Conservation (phyloP, 2,888 invertebrate genomes). For the Siphlonurus alternatus region DNA sequence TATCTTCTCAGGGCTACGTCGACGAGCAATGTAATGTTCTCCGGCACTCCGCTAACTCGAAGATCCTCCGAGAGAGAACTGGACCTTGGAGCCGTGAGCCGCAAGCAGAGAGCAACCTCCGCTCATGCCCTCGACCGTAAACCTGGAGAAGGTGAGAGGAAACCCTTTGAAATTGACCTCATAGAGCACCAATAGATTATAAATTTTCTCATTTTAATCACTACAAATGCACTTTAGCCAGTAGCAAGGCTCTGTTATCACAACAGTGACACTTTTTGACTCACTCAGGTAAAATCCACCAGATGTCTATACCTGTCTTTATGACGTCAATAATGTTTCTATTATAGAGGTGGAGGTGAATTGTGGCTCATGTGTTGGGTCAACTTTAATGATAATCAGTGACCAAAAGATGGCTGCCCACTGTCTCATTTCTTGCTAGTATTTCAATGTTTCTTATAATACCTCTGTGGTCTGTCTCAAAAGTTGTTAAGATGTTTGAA, state of each 20-base stretch:
- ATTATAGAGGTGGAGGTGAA: no score
- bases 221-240: no score
- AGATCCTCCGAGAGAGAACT: conserved; percentile 72
- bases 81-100: conserved; percentile 34
- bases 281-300: no score
- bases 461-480: no score
- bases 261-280: background rate
- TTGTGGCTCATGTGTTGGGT: no score
- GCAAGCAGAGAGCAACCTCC: conserved; percentile 60
- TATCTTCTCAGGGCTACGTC: conserved; percentile 54
- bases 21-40: conserved; percentile 64
- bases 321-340: background rate
- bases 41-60: conserved; percentile 43
- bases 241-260: background rate
- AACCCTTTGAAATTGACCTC: no score
- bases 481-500: no score
- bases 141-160: conserved; percentile 30
- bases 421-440: no score
- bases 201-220: background rate
- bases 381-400: no score
- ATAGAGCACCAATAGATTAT: background rate
- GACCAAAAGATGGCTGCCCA: no score
- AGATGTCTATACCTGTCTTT: no score
- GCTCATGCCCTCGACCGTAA: conserved; percentile 52
- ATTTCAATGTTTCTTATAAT: no score